Evolutionary conservation across 2,888 invertebrate species (phyloP).

Genomic region (Clostera curtula): DNA sequence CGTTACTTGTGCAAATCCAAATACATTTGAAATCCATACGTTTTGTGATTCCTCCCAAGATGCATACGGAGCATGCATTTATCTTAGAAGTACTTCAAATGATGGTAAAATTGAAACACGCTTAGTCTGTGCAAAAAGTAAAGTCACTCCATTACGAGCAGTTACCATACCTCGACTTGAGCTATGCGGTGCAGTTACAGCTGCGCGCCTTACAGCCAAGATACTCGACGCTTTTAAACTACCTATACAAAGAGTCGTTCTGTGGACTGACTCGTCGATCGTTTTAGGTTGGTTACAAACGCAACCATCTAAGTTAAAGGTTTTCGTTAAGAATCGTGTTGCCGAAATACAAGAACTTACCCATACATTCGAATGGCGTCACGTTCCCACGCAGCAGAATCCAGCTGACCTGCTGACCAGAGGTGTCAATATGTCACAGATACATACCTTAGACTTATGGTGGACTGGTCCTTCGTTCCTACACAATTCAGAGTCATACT

Average conservation of each 20-base stretch:
- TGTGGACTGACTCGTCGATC: not conserved
- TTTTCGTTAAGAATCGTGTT: no score
- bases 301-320: not conserved
- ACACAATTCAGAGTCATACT: not conserved
- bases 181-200: not conserved
- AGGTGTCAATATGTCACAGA: not conserved
- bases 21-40: slow-evolving; percentile 3
- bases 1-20: not conserved
- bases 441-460: not conserved
- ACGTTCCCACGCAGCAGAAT: not conserved
- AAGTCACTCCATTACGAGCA: not conserved
- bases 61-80: slow-evolving; percentile 4
- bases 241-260: not conserved
- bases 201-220: not conserved
- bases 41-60: slow-evolving; percentile 4
- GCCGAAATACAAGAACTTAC: no score
- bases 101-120: not conserved
- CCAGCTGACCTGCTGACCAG: not conserved
- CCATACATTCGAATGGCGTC: not conserved
- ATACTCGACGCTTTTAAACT: not conserved
- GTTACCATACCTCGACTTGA: not conserved
- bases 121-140: not conserved
- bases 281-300: not conserved
- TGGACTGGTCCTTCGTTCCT: not conserved
- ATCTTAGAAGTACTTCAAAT: not conserved